Evolutionary conservation across 2,888 invertebrate genomes (phyloP), one percentile per base, ranked within the genome.

Genomic region (Merodon equestris): DNA sequence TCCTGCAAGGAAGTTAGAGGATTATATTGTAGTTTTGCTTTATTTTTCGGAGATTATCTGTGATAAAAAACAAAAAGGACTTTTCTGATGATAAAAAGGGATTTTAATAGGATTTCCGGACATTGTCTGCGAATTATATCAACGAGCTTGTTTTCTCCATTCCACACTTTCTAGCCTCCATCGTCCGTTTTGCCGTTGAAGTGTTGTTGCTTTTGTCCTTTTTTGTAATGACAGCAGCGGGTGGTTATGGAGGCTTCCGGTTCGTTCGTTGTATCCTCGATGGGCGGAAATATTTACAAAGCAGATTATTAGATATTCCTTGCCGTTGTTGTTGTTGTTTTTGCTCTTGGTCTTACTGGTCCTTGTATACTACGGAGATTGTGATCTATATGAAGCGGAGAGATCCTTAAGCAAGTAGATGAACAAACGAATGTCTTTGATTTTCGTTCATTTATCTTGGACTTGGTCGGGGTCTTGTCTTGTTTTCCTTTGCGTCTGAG

Each of bases 101-200:
- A 74, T 79, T 79, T 74, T 74, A 79, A 74, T 74, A 79, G 79
- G 79, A 79, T 79, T 79, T 79, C 79, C 79, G 79, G 79, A 79
- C 68, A 74, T 68, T 74, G 79, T 79, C 79, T 79, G 74, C 44
- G 60, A 79, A 73, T 79, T 79, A 64, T 75, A 70, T 63, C 56
- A 56, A 63, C 45, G 53, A 72, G 47, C 19, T 1, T 36, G 17
- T 57, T 34, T 64, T 42, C 15, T 36, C 15, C 15, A 45, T 17
- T 42, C 50, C 36, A n/a, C n/a, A n/a, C n/a, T n/a, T n/a, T n/a
- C n/a, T n/a, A n/a, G n/a, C n/a, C n/a, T n/a, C n/a, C n/a, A n/a
- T 42, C 56, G 50, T 53, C 40, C 50, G 51, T 76, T 60, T 57
- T 73, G 68, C 47, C 36, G 58, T 74, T 64, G 79, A 64, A 60